A percentile compares a stretch with the other conserved stretches of the same genome.
These are phyloP conservation scores for Sebastes fasciatus DNA, from an alignment of 2,113 vertebrate species.

Conservation along the genomic window DNA sequence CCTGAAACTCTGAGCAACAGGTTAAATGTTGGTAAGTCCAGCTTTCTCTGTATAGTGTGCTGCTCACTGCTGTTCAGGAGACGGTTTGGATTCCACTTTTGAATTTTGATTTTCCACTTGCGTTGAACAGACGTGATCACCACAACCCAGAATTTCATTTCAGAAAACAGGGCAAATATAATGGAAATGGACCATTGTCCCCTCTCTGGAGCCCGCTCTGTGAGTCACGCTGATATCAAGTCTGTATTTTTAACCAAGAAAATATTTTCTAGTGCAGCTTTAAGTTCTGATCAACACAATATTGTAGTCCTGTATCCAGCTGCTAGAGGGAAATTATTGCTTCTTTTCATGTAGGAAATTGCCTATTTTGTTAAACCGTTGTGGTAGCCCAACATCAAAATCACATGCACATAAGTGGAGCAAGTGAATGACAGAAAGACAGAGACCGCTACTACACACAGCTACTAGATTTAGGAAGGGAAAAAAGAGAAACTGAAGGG, in stretches of 20 bases:
- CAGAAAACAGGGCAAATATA: conserved; percentile 22
- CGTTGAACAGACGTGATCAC: background rate
- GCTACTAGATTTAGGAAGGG: conserved; percentile 25
- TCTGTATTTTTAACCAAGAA: conserved; percentile 6
- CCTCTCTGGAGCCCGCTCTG: background rate
- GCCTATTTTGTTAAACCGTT: conserved; percentile 68
- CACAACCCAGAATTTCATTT: conserved; percentile 25
- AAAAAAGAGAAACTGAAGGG: conserved; percentile 38
- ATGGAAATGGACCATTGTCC: conserved; percentile 13
- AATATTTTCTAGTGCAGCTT: conserved; percentile 19
- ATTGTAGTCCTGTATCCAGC: conserved; percentile 31
- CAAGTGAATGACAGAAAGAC: conserved; percentile 18
- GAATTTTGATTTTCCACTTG: background rate
- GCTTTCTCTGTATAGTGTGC: background rate
- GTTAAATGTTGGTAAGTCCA: background rate
- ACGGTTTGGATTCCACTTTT: background rate
- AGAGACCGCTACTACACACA: conserved; percentile 33
- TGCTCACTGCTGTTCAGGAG: background rate
- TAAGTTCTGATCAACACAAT: conserved; percentile 32
- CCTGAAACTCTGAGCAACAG: background rate
- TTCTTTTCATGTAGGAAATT: conserved; percentile 73
- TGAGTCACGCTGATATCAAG: conserved; percentile 14
- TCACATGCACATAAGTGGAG: conserved; percentile 50
- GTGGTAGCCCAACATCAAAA: conserved; percentile 43
- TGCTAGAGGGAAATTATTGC: conserved; percentile 50